Evolutionary conservation across 1,140 invertebrate species (phyloP).

Genomic region (Medauroidea extradentata): DNA sequence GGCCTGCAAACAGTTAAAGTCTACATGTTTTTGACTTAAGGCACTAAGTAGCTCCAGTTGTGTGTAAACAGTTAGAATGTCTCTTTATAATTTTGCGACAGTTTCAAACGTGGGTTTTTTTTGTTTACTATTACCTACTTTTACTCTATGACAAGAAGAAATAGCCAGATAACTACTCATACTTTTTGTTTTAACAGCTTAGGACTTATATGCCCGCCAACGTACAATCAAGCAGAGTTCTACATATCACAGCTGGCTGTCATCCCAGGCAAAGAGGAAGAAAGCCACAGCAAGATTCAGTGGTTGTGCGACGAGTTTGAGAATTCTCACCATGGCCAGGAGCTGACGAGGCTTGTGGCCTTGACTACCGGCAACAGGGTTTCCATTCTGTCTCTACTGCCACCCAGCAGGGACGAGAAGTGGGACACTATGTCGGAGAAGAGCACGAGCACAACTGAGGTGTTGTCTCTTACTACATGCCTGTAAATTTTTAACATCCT

Average conservation of each 20-base stretch:
- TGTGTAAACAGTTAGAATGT: not conserved
- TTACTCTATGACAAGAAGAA: too few relatives aligned
- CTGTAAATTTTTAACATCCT: too few relatives aligned
- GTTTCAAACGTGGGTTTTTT: not conserved
- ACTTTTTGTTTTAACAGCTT: conserved; percentile 50
- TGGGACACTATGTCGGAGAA: too few relatives aligned
- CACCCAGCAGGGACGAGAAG: too few relatives aligned
- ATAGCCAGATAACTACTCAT: not conserved
- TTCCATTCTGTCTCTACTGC: not conserved
- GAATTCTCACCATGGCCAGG: conserved; percentile 40
- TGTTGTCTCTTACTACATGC: too few relatives aligned
- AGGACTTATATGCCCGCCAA: conserved; percentile 54
- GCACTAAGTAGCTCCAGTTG: not conserved
- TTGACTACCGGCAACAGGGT: not conserved
- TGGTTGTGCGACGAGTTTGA: conserved; percentile 49
- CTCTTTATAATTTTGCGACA: not conserved
- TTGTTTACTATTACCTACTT: too few relatives aligned
- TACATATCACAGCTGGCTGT: conserved; percentile 61
- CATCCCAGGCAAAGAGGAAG: conserved; percentile 49
- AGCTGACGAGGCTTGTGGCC: not conserved
- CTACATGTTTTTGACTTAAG: too few relatives aligned
- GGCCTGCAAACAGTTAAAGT: too few relatives aligned
- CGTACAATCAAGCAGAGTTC: conserved; percentile 70
- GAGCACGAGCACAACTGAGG: too few relatives aligned
- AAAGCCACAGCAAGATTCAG: conserved; percentile 30